These are phyloP conservation scores for Xestia sexstrigata DNA, from an alignment of 2,888 invertebrate genomes.

Conservation along the genomic window DNA sequence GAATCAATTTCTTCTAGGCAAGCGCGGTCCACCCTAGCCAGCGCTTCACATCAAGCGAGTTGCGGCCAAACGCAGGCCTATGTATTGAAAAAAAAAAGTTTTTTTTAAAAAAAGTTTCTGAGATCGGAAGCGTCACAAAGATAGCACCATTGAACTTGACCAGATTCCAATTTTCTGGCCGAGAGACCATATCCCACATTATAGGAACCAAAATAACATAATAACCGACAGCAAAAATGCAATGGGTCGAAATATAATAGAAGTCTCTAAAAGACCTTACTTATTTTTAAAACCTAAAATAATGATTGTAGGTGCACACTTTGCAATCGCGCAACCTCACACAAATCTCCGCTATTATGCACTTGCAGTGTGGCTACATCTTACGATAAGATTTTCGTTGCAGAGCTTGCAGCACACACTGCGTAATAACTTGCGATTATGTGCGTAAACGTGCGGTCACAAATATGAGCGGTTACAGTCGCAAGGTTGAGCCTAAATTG, in stretches of 20 bases:
- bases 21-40: no score
- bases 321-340: conserved; percentile 11
- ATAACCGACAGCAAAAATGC: not conserved
- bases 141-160: not conserved
- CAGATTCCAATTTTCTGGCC: not conserved
- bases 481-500: conserved; percentile 31
- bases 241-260: not conserved
- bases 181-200: not conserved
- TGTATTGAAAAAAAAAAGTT: no score
- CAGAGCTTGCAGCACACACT: conserved; percentile 8
- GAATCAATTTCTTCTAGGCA: no score
- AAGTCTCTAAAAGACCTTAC: not conserved
- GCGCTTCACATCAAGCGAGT: no score
- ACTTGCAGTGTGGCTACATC: conserved; percentile 10
- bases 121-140: not conserved
- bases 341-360: conserved; percentile 20
- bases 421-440: conserved; percentile 33
- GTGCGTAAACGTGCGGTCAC: conserved; percentile 30
- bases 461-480: conserved; percentile 9
- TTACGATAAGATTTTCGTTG: conserved; percentile 23
- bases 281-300: not conserved
- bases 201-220: not conserved
- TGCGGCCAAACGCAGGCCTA: no score
- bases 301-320: not conserved
- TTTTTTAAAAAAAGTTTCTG: no score